A percentile compares a stretch with the other conserved stretches of the same genome.
Conservation (phyloP, 2,888 invertebrate species). For the Blomia tropicalis region DNA sequence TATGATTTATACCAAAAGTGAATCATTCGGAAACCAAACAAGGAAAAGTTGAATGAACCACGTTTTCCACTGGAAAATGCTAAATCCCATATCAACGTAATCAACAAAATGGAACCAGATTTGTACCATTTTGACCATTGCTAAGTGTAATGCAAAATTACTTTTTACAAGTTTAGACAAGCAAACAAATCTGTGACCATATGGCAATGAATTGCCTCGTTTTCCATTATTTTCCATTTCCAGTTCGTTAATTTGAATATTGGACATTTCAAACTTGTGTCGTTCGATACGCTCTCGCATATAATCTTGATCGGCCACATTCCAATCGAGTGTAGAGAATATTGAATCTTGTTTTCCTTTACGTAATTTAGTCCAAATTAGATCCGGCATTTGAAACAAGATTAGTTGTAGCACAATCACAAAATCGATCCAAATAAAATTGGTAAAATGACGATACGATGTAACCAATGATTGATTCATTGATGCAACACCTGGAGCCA, state of each 20-base stretch:
- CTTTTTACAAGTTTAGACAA: not conserved
- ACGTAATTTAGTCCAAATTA: not conserved
- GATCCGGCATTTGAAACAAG: not conserved
- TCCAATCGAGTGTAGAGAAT: not conserved
- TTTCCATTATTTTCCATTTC: not conserved
- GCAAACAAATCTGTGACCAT: not conserved
- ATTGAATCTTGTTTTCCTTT: not conserved
- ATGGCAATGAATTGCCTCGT: not conserved
- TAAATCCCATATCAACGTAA: not conserved
- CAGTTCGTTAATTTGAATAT: too few relatives aligned
- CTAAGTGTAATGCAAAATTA: too few relatives aligned
- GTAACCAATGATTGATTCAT: not conserved
- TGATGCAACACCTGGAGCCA: not conserved
- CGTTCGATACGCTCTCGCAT: not conserved
- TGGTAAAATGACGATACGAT: not conserved
- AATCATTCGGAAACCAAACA: not conserved
- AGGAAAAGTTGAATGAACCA: not conserved
- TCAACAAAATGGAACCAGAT: not conserved
- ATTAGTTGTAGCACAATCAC: not conserved
- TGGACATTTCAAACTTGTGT: too few relatives aligned
- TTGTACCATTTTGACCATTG: too few relatives aligned
- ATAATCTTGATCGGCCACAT: not conserved
- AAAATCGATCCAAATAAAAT: not conserved
- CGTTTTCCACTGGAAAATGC: not conserved
- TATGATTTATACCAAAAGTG: not conserved